Percentiles rank a stretch among this genome's conserved stretches.
Conservation (phyloP, 2,797 vertebrate genomes). For the Sylvilagus floridanus region DNA sequence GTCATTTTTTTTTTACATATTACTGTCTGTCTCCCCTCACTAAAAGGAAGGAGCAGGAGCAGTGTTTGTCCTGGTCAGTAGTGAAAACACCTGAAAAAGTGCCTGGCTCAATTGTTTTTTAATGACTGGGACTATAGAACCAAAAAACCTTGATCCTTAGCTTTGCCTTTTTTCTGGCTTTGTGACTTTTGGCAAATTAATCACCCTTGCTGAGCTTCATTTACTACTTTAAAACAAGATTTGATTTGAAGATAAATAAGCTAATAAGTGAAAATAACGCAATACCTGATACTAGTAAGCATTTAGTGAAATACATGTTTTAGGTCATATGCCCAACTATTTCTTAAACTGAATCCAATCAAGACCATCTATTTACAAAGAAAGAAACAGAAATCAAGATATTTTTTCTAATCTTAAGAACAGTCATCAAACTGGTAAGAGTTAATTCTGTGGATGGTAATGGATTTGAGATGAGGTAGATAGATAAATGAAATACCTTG, state of each 20-base stretch:
- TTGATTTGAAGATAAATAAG: slow-evolving; percentile 40
- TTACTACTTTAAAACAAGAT: slow-evolving; percentile 16
- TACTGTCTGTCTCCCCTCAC: neutral
- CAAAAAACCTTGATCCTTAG: slow-evolving; percentile 2
- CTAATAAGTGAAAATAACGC: slow-evolving; percentile 18
- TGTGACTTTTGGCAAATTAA: neutral
- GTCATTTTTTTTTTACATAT: neutral
- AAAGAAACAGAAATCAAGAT: neutral
- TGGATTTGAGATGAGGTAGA: neutral
- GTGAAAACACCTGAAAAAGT: neutral
- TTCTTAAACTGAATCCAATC: slow-evolving; percentile 18
- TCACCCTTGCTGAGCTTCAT: slow-evolving; percentile 1
- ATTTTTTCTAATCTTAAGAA: neutral
- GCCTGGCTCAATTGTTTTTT: neutral
- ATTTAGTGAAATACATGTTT: neutral
- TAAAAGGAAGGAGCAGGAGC: neutral
- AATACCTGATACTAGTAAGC: neutral
- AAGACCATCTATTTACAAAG: neutral
- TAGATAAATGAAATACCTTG: slow-evolving; percentile 19
- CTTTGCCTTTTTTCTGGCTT: neutral
- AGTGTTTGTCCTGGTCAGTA: neutral
- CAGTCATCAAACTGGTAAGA: slow-evolving; percentile 1
- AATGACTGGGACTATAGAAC: neutral
- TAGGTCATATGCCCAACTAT: neutral
- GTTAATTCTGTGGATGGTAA: neutral